Conservation (phyloP, 2,888 invertebrate genomes). For the Monoplex corrugatus region DNA sequence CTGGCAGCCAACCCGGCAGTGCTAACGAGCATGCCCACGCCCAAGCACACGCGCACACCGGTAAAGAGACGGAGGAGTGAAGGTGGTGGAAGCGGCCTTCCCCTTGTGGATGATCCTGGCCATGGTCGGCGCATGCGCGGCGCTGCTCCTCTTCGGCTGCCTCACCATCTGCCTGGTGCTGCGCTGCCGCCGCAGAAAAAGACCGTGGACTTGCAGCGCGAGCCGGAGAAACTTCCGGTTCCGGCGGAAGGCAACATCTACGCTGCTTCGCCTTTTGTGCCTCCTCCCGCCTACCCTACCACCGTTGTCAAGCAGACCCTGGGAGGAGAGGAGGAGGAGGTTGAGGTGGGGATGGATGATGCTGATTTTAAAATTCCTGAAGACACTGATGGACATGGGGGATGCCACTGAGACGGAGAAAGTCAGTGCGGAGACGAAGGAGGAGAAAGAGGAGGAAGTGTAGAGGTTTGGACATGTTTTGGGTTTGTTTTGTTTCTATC, state of each 20-base stretch:
- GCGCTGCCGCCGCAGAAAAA: conserved; percentile 48
- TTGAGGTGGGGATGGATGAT: background rate
- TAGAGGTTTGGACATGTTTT: too few relatives aligned
- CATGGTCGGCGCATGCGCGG: conserved; percentile 49
- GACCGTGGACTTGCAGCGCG: conserved; percentile 43
- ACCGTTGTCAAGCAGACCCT: conserved; percentile 69
- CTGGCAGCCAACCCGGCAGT: background rate
- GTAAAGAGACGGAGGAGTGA: background rate
- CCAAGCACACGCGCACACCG: background rate
- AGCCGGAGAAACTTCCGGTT: conserved; percentile 52
- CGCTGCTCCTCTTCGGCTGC: conserved; percentile 44
- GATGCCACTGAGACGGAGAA: background rate
- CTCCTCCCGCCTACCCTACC: conserved; percentile 70
- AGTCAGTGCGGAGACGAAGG: background rate
- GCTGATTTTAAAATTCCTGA: background rate
- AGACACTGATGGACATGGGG: background rate
- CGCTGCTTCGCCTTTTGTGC: conserved; percentile 56
- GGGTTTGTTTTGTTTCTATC: background rate
- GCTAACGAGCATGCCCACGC: background rate
- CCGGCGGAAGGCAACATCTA: conserved; percentile 48
- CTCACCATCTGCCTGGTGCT: conserved; percentile 48
- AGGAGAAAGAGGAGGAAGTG: background rate
- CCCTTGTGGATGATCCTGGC: conserved; percentile 55
- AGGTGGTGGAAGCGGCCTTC: conserved; percentile 44
- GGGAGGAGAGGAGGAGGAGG: conserved; percentile 45